A percentile compares a stretch with the other conserved stretches of the same genome.
Conservation (phyloP, 2,797 vertebrate genomes). For the Siniperca undulata region DNA sequence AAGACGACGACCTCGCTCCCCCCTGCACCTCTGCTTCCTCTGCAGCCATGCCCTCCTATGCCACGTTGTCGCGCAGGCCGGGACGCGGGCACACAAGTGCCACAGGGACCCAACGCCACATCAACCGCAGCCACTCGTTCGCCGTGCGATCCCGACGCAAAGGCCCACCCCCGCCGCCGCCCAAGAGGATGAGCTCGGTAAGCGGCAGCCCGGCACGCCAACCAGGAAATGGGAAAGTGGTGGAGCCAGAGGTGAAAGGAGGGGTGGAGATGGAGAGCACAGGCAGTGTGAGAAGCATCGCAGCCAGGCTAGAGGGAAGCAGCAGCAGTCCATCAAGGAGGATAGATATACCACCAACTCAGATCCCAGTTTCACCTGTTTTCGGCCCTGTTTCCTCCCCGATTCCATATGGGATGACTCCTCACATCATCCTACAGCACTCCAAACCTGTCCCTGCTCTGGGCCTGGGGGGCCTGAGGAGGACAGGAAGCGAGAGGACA, state of each 20-base stretch:
- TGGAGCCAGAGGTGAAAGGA: constrained; percentile 10
- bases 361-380: constrained; percentile 43
- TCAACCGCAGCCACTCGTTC: constrained; percentile 94
- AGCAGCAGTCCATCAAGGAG: constrained; percentile 71
- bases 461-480: constrained; percentile 79
- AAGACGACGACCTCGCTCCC: constrained; percentile 72
- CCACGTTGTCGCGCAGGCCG: constrained; percentile 90
- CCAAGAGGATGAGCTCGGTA: constrained; percentile 95
- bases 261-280: constrained; percentile 64
- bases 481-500: constrained; percentile 84
- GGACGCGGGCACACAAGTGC: constrained; percentile 84
- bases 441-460: constrained; percentile 66
- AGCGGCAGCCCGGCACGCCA: constrained; percentile 41
- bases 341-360: constrained; percentile 65
- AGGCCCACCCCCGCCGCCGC: constrained; percentile 92
- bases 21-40: constrained; percentile 56
- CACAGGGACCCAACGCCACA: constrained; percentile 74
- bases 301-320: constrained; percentile 78
- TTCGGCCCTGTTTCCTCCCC: constrained; percentile 49
- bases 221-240: neutral
- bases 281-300: constrained; percentile 82
- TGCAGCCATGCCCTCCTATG: constrained; percentile 88
- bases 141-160: constrained; percentile 91
- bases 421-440: constrained; percentile 47
- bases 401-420: constrained; percentile 4